Conservation (phyloP, 2,113 vertebrate genomes). For the Oreochromis niloticus region DNA sequence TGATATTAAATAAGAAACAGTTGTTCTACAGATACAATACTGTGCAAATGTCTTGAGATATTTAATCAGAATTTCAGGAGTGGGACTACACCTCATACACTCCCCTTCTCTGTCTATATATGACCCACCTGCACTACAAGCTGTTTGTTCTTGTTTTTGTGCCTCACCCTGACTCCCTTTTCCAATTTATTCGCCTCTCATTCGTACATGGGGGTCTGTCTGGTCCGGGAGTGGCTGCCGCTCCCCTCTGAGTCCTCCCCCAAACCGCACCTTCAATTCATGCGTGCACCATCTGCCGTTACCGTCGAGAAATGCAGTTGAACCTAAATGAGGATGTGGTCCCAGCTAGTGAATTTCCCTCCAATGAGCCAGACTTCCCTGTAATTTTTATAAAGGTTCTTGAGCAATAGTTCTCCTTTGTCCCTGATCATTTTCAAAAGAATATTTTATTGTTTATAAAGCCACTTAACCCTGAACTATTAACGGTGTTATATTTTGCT, state of each 20-base stretch:
- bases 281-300: neutral
- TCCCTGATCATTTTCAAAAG: neutral
- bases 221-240: neutral
- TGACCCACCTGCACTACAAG: neutral
- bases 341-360: neutral
- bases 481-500: neutral
- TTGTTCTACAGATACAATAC: neutral
- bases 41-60: neutral
- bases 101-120: neutral
- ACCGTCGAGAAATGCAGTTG: fast-evolving
- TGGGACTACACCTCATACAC: neutral
- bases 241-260: neutral
- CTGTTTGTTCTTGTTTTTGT: neutral
- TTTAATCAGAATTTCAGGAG: neutral
- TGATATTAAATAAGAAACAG: neutral
- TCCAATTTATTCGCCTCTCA: neutral
- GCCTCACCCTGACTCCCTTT: neutral
- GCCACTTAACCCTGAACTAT: neutral
- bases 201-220: neutral
- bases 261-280: neutral
- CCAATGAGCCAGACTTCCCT: neutral
- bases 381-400: neutral
- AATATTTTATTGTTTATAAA: neutral
- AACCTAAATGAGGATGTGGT: neutral
- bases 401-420: neutral